Evolutionary conservation across 2,888 invertebrate genomes (phyloP), one percentile per base, ranked within the genome.

Genomic region (Drosophila incognita): DNA sequence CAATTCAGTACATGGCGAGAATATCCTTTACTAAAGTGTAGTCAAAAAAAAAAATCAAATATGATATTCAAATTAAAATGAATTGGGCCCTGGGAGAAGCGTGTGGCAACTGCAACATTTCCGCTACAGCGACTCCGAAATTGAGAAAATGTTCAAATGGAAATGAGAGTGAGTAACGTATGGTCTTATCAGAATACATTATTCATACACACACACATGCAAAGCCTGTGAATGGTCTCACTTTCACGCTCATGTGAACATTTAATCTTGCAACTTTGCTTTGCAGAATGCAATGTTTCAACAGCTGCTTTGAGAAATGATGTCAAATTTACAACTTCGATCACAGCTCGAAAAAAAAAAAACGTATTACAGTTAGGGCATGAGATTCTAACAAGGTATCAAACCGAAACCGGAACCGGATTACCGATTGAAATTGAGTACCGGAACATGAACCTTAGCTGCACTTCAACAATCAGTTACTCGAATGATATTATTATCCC

Each of bases 11-110:
- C 15, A 31, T 21, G 21, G 21, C 53, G 24, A 6, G 11, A 11
- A 36, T 18, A 18, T 24, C 36, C 24, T 18, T 5, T 27, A 2
- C 3, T n/a, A 18, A 18, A 29, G 2, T 13, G 8, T 2, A 6
- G 7, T 29, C 1, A 24, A 54, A 51, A 24, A 21, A 24, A 38
- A 31, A 7, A 31, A 4, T 33, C 57, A 49, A 59, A 67, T 59
- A 59, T 31, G 31, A 31, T 70, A 70, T 59, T 42, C 42, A 79
- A 79, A 76, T 73, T 66, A 68, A 77, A 74, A 74, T 69, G 65
- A 79, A 83, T 81, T 57, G 72, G 63, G 40, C 11, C 4, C 29
- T 24, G 29, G 15, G 40, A 40, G 38, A 3, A 31, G n/a, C 21
- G 31, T 65, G 54, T 54, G 69, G 40, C 27, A 53, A 66, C 21